Evolutionary conservation across 37 sponge, comb jelly and placozoan genomes (phyloP).

Genomic region (Lycopodina hypogea): DNA sequence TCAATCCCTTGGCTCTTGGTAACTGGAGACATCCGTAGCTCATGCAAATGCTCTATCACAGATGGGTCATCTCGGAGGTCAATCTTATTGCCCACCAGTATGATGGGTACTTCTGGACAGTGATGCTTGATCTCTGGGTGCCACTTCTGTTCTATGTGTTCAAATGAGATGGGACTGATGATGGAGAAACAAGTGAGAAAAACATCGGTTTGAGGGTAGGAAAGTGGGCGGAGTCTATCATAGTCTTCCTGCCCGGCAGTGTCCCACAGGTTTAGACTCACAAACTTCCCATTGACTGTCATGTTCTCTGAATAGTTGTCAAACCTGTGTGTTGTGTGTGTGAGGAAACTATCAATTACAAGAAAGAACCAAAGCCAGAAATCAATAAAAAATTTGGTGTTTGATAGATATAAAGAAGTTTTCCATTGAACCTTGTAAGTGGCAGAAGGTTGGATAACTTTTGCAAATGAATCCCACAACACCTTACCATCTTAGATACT

Average conservation of each 20-base stretch:
- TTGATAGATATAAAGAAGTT: no score
- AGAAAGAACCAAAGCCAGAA: not conserved
- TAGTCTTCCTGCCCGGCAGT: conserved; percentile 92
- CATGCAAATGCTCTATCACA: conserved; percentile 42
- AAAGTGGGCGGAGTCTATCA: conserved; percentile 86
- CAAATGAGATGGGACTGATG: conserved; percentile 70
- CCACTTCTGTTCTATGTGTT: conserved; percentile 72
- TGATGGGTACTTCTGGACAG: conserved; percentile 80
- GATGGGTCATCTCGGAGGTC: conserved; percentile 81
- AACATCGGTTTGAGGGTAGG: conserved; percentile 90
- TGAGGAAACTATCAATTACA: not conserved
- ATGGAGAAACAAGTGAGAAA: conserved; percentile 73
- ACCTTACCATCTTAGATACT: no score
- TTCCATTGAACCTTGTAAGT: no score
- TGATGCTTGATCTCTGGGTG: conserved; percentile 80
- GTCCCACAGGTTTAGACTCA: conserved; percentile 86
- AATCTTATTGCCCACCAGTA: conserved; percentile 80
- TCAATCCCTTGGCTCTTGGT: conserved; percentile 69
- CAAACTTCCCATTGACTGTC: conserved; percentile 53
- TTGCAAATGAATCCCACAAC: no score
- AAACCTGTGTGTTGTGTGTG: conserved; percentile 46
- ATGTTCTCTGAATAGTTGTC: conserved; percentile 92
- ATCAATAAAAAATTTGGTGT: not conserved
- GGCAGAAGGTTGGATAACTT: no score
- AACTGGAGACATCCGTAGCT: conserved; percentile 54